Percentiles rank a stretch among this genome's conserved stretches.
Evolutionary conservation across 2,888 invertebrate genomes (phyloP).

Genomic region (Copidosoma aretas): DNA sequence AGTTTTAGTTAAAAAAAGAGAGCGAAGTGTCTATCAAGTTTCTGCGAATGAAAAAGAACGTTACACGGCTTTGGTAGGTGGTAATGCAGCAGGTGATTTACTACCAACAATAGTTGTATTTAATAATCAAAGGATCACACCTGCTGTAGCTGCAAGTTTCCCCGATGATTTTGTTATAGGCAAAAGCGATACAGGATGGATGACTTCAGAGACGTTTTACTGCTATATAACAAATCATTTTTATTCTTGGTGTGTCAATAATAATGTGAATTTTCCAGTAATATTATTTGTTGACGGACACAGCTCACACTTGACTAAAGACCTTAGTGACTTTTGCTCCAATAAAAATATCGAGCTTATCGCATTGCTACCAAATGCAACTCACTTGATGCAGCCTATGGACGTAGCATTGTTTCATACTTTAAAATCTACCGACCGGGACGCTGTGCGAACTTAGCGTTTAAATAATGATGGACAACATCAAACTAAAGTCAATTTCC

Average conservation of each 20-base stretch:
- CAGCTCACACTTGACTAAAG: conserved; percentile 52
- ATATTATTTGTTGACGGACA: neutral
- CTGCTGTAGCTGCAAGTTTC: conserved; percentile 24
- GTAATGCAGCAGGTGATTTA: conserved; percentile 49
- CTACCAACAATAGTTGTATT: conserved; percentile 49
- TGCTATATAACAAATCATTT: neutral
- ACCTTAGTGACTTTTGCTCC: conserved; percentile 56
- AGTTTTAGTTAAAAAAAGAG: conserved; percentile 39
- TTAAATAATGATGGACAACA: too few relatives aligned
- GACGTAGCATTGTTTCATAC: conserved; percentile 55
- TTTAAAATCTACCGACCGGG: too few relatives aligned
- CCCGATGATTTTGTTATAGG: conserved; percentile 39
- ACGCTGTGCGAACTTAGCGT: too few relatives aligned
- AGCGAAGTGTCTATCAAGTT: too few relatives aligned
- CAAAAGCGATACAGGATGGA: neutral
- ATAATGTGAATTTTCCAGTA: neutral
- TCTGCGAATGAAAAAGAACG: too few relatives aligned
- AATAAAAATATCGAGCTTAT: conserved; percentile 54
- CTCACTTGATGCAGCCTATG: conserved; percentile 57
- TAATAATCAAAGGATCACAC: conserved; percentile 44
- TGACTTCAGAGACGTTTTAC: neutral
- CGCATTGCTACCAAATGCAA: conserved; percentile 56
- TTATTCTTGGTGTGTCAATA: neutral
- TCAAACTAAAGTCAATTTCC: too few relatives aligned
- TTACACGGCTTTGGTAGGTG: conserved; percentile 45